phyloP scores from a whole-genome alignment of 2,888 invertebrate genomes.

The Polietes domitor region DNA sequence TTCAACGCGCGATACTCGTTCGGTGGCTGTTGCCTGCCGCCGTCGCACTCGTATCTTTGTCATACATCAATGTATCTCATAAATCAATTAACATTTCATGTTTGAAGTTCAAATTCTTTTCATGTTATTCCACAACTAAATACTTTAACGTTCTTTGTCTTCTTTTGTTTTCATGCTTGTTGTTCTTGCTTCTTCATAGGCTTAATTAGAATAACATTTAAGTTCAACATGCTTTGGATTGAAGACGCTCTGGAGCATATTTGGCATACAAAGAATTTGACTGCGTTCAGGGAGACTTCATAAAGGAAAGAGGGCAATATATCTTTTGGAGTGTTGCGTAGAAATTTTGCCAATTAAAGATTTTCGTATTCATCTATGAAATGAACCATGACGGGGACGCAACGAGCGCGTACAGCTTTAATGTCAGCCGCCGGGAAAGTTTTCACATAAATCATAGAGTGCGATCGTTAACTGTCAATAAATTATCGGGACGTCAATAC shows the following conservation, averaged over 20 bases:
- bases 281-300: not conserved
- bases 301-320: not conserved
- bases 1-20: not conserved
- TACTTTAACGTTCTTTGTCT: not conserved
- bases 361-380: not conserved
- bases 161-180: not conserved
- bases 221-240: constrained; percentile 11
- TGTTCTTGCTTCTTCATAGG: not conserved
- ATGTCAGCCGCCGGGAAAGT: constrained; percentile 7
- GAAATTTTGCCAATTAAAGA: constrained; percentile 35
- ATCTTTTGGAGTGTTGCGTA: not conserved
- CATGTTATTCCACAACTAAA: not conserved
- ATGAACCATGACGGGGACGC: not conserved
- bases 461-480: constrained; percentile 19
- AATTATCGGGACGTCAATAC: not conserved
- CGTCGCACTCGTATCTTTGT: constrained; percentile 1
- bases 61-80: constrained; percentile 46
- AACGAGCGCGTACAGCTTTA: not conserved
- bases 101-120: constrained; percentile 48
- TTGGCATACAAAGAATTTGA: not conserved
- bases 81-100: constrained; percentile 56
- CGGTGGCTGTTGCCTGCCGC: not conserved
- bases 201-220: constrained; percentile 46
- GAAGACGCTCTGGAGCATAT: not conserved
- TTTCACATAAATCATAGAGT: constrained; percentile 4